Percentiles rank a stretch among this genome's conserved stretches.
phyloP scores from a whole-genome alignment of 2,113 vertebrate genomes.

The Festucalex cinctus region DNA sequence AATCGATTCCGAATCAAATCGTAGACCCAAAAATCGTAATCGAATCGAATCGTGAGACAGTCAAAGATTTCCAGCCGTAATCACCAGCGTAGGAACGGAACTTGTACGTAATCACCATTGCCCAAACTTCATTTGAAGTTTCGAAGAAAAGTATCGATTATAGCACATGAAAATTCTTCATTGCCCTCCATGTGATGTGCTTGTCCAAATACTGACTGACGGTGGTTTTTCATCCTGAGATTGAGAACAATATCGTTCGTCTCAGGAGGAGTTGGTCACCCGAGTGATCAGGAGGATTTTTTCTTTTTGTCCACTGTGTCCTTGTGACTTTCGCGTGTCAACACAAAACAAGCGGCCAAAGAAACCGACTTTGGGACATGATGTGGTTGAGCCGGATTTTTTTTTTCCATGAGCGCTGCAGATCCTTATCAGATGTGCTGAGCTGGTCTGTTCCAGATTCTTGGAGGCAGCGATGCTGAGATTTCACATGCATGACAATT shows the following conservation, averaged over 20 bases:
- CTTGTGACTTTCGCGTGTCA: slow-evolving; percentile 27
- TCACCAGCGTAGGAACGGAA: too few species aligned
- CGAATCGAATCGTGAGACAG: too few species aligned
- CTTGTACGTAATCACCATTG: too few species aligned
- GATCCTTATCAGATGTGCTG: slow-evolving; percentile 59
- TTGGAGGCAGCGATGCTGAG: slow-evolving; percentile 28
- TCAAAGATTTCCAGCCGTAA: too few species aligned
- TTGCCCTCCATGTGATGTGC: too few species aligned
- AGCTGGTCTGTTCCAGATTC: slow-evolving; percentile 45
- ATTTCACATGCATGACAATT: slow-evolving; percentile 36
- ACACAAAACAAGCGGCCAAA: slow-evolving; percentile 27
- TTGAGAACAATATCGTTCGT: slow-evolving; percentile 26
- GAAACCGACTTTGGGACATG: slow-evolving; percentile 33
- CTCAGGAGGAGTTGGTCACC: slow-evolving; percentile 1
- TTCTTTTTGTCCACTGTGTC: slow-evolving; percentile 27
- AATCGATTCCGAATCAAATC: too few species aligned
- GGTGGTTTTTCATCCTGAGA: slow-evolving; percentile 34
- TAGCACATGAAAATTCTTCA: background rate
- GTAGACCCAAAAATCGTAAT: too few species aligned
- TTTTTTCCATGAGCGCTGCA: slow-evolving; percentile 49
- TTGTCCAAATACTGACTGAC: slow-evolving; percentile 30
- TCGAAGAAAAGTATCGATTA: background rate
- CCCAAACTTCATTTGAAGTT: background rate
- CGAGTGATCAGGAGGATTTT: slow-evolving; percentile 14
- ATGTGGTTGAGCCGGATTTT: background rate